These are phyloP conservation scores for Linepithema humile DNA, from an alignment of 1,140 invertebrate species.

Conservation along the genomic window DNA sequence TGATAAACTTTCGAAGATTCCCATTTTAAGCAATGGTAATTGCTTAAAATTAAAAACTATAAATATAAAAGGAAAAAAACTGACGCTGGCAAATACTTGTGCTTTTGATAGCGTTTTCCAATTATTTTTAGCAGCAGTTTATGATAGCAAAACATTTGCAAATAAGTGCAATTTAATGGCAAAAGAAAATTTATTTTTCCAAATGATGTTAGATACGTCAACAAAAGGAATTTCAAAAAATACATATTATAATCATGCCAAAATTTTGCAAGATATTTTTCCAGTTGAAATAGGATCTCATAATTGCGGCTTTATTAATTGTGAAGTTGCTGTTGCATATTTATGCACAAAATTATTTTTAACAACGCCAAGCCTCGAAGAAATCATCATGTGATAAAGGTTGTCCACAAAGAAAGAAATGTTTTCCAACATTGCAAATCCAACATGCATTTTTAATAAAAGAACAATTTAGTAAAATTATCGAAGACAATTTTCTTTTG, in stretches of 20 bases:
- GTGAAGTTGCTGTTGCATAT: slow-evolving; percentile 5
- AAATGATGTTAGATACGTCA: background rate
- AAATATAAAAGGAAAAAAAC: slow-evolving; percentile 7
- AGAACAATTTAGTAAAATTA: background rate
- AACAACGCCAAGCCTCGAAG: background rate
- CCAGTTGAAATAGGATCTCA: background rate
- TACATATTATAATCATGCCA: slow-evolving; percentile 14
- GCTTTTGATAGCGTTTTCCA: slow-evolving; percentile 6
- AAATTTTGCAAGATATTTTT: slow-evolving; percentile 4
- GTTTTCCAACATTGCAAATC: slow-evolving; percentile 17
- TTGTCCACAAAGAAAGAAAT: background rate
- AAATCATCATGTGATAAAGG: slow-evolving; percentile 5
- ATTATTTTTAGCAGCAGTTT: slow-evolving; percentile 12
- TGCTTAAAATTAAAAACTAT: background rate
- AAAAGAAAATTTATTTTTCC: slow-evolving; percentile 18
- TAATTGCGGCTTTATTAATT: background rate
- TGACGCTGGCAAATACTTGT: slow-evolving; percentile 17
- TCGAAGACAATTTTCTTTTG: slow-evolving; percentile 1
- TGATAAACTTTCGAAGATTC: background rate
- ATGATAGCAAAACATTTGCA: background rate
- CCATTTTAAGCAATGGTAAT: slow-evolving; percentile 3
- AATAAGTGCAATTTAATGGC: background rate
- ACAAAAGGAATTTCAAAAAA: background rate
- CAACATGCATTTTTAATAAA: slow-evolving; percentile 3
- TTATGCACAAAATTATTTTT: slow-evolving; percentile 21